Evolutionary conservation across 2,797 vertebrate genomes (phyloP).

Genomic region (Stomatorhinus walkeri): DNA sequence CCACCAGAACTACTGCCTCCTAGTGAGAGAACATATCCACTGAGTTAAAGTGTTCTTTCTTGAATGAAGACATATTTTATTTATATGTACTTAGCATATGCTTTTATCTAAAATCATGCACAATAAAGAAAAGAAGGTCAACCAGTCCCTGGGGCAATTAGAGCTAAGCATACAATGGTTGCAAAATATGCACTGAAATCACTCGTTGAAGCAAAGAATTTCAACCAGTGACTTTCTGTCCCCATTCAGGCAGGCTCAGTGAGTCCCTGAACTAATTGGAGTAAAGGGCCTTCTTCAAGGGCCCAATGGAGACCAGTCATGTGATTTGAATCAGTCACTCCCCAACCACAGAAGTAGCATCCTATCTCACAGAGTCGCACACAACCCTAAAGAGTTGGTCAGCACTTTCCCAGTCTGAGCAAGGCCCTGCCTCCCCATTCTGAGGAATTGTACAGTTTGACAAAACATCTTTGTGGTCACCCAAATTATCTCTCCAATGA

Average conservation of each 20-base stretch:
- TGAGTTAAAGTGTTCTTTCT: background rate
- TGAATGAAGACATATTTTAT: background rate
- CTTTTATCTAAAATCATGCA: background rate
- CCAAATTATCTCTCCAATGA: background rate
- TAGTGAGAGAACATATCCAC: background rate
- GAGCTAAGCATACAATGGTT: background rate
- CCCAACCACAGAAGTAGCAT: background rate
- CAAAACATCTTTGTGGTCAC: background rate
- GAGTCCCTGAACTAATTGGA: background rate
- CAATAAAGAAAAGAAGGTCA: background rate
- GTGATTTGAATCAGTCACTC: background rate
- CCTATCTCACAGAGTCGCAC: background rate
- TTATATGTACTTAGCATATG: background rate
- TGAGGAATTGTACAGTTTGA: background rate
- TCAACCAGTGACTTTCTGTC: background rate
- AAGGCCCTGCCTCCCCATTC: background rate
- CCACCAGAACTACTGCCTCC: background rate
- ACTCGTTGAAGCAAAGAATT: background rate
- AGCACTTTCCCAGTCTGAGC: background rate
- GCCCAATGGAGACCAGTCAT: background rate
- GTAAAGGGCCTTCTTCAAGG: background rate
- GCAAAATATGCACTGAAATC: background rate
- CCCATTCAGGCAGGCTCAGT: background rate
- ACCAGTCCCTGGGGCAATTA: background rate
- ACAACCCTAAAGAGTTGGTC: background rate